Evolutionary conservation across 1,140 invertebrate genomes (phyloP), one percentile per base, ranked within the genome.

Genomic region (Araneus ventricosus): DNA sequence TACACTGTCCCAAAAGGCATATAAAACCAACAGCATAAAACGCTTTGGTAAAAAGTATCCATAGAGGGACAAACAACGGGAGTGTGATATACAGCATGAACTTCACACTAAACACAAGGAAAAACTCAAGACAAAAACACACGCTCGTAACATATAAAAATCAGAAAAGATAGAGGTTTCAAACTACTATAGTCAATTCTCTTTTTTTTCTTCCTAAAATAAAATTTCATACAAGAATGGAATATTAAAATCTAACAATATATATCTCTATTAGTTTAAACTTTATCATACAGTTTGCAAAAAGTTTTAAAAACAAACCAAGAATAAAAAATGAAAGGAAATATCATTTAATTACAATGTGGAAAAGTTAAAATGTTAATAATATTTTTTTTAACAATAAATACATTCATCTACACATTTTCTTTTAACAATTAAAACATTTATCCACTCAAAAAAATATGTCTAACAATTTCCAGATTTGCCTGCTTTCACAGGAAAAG

Each of bases 21-120:
- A 34, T 87, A 75, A 87, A 70, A 88, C 91, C 91, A 93, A 93
- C 63, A 93, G 82, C 91, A 59, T 87, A 92, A 93, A 93, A 93
- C 85, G 91, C 59, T 67, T 63, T 93, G 91, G 85, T 79, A 79
- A 93, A 88, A 61, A 34, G n/a, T 92, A 57, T 87, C 52, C 90
- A 75, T 59, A 93, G 45, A 59, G 85, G 86, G 91, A 88, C 91
- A 93, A 93, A 93, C 91, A 93, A 93, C 61, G 85, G 90, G 85
- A 93, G 91, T 87, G 61, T 87, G 91, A 87, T 93, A 93, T 87
- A 93, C 91, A 93, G 8, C 59, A 88, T 79, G 84, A 88, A 93
- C 63, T 41, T 93, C 34, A 59, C 39, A 52, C 84, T 70, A 79
- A 20, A 34, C 45, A 88, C 59, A 93, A 41, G 57, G 20, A 70